Evolutionary conservation across 2,888 invertebrate genomes (phyloP), one percentile per base, ranked within the genome.

Genomic region (Osmoderma eremita): DNA sequence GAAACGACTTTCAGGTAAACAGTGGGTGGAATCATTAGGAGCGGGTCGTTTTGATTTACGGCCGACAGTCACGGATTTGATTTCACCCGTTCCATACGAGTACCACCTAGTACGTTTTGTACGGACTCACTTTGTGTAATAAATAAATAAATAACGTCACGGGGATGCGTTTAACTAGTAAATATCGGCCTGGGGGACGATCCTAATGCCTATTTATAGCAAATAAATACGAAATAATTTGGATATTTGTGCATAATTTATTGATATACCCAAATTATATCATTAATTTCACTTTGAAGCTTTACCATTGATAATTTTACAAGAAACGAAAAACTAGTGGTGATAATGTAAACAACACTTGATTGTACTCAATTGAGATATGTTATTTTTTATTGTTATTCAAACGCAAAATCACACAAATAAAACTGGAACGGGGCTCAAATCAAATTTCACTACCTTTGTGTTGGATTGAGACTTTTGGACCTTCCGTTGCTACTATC

Each of bases 11-110:
- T 58, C 58, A 63, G 51, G 58, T 65, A 65, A 65, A 65, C 41
- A 49, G 65, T 58, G 61, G 67, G 62, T 50, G 58, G 53, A 51
- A 58, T 64, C 64, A 64, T 56, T 68, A 61, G 63, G 51, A 65
- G 50, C 58, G 58, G 61, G 48, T 42, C 30, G 45, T 50, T 51
- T 41, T 68, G 68, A 68, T 68, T 65, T 68, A 68, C 22, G 30
- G 17, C 36, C 15, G 54, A 20, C 54, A 38, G 67, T 67, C 67
- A 67, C 67, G 67, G 51, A 42, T 41, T 51, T 51, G 39, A 51
- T 39, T 63, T 51, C 42, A 41, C 17, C 41, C 30, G n/a, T 63
- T 63, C 36, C 51, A 48, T 41, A 50, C 15, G 63, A 63, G 63
- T 58, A 39, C n/a, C n/a, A n/a, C 58, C 58, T 58, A 58, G 58